phyloP scores from a whole-genome alignment of 2,113 vertebrate species.

The Campylomormyrus tamandua region DNA sequence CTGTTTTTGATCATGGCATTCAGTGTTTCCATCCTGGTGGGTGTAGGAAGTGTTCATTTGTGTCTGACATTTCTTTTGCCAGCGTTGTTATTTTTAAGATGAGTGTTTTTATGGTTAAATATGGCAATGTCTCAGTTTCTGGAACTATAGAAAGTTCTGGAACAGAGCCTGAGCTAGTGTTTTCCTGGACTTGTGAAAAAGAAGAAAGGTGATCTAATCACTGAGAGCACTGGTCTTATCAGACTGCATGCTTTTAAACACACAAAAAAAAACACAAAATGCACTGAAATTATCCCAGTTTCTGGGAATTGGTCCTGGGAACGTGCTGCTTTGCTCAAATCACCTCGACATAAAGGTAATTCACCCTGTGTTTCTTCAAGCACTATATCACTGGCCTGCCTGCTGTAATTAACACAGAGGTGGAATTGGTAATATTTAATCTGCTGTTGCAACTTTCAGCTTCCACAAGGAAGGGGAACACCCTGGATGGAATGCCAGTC shows the following conservation, averaged over 20 bases:
- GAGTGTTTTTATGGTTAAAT: not conserved
- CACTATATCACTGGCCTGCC: not conserved
- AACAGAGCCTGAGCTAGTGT: not conserved
- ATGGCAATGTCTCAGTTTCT: not conserved
- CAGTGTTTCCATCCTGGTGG: not conserved
- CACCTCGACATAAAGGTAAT: not conserved
- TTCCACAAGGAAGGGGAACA: not conserved
- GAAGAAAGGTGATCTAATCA: not conserved
- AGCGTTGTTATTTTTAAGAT: not conserved
- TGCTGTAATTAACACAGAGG: not conserved
- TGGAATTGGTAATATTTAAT: not conserved
- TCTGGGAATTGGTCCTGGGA: not conserved
- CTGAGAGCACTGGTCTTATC: not conserved
- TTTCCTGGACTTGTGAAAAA: not conserved
- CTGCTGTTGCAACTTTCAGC: not conserved
- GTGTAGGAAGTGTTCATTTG: not conserved
- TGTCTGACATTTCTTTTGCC: not conserved
- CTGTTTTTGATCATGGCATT: not conserved
- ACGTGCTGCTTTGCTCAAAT: not conserved
- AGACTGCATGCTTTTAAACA: not conserved
- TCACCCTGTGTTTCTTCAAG: not conserved
- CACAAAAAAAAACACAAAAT: not conserved
- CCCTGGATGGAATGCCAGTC: not conserved
- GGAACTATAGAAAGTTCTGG: not conserved
- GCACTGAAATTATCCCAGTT: not conserved